Conservation (phyloP, 2,113 vertebrate genomes). For the Tapirus terrestris region DNA sequence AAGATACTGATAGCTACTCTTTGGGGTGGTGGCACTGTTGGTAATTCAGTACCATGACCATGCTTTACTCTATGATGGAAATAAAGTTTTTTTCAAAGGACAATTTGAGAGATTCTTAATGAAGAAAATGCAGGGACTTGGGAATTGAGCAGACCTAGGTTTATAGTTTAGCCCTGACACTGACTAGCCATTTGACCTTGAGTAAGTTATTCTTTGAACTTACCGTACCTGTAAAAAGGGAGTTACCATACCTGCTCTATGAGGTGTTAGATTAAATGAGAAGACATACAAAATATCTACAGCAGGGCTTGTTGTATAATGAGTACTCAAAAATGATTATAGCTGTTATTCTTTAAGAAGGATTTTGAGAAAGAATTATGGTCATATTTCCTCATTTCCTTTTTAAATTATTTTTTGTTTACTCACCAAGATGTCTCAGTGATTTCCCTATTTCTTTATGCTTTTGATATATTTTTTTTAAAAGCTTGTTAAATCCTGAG, state of each 20-base stretch:
- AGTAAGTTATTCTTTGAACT: slow-evolving; percentile 4
- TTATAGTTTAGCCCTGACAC: not conserved
- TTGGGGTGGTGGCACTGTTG: not conserved
- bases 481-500: not conserved
- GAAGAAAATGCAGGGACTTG: not conserved
- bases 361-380: not conserved
- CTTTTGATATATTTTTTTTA: not conserved
- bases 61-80: not conserved
- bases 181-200: not conserved
- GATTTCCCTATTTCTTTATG: not conserved
- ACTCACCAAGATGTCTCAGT: not conserved
- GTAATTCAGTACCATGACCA: not conserved
- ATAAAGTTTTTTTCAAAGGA: not conserved
- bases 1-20: not conserved
- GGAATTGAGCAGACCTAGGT: not conserved
- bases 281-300: not conserved
- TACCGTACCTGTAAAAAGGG: not conserved
- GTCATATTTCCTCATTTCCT: not conserved
- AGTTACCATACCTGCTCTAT: not conserved
- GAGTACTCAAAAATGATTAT: not conserved
- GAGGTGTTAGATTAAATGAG: not conserved
- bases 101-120: not conserved
- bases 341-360: not conserved
- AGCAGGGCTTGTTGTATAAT: not conserved
- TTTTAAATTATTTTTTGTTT: not conserved